These are phyloP conservation scores for Leptocoma aspasia DNA, from an alignment of 2,113 vertebrate genomes.

Conservation along the genomic window DNA sequence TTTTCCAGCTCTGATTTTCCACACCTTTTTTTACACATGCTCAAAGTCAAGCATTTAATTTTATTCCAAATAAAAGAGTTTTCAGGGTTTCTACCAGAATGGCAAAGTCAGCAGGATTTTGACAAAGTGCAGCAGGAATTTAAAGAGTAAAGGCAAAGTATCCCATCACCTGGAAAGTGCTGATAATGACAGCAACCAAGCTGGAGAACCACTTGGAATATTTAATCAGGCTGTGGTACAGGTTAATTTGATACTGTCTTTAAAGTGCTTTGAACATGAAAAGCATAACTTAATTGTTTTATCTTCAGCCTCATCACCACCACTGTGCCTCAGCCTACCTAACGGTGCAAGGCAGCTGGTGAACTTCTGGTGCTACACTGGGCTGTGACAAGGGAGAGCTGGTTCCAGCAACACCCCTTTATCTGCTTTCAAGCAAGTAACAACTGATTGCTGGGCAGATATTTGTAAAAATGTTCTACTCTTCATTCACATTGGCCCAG, in stretches of 20 bases:
- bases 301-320: neutral
- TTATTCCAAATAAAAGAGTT: neutral
- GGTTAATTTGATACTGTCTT: neutral
- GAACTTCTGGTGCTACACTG: neutral
- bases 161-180: neutral
- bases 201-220: neutral
- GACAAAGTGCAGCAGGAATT: neutral
- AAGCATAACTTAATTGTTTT: neutral
- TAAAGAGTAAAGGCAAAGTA: neutral
- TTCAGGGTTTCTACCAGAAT: neutral
- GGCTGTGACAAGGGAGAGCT: neutral
- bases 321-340: neutral
- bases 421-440: neutral
- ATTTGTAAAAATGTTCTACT: neutral
- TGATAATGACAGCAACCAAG: neutral
- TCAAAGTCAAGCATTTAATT: neutral
- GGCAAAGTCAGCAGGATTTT: neutral
- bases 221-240: neutral
- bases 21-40: neutral
- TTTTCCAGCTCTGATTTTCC: neutral
- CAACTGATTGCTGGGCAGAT: neutral
- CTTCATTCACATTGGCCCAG: neutral
- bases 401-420: neutral
- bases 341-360: neutral
- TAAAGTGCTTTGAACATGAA: neutral